Evolutionary conservation across 2,888 invertebrate species (phyloP).

Genomic region (Cylindroiulus punctatus): DNA sequence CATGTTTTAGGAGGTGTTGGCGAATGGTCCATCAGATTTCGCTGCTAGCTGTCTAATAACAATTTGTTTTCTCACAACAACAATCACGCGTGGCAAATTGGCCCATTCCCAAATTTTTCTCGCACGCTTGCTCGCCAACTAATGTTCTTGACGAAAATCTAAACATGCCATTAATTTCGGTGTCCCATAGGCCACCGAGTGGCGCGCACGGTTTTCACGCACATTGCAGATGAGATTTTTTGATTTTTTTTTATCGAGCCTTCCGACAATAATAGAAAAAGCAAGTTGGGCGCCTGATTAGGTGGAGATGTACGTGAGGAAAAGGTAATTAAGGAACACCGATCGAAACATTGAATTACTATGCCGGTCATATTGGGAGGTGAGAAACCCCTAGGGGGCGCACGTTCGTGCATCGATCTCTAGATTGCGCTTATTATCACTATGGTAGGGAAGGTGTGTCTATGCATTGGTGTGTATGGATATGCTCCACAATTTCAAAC

Average conservation of each 20-base stretch:
- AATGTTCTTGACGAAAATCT: constrained; percentile 37
- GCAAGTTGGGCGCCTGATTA: neutral
- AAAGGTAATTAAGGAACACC: constrained; percentile 38
- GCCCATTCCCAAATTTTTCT: neutral
- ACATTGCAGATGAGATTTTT: neutral
- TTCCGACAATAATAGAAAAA: constrained; percentile 34
- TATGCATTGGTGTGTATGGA: neutral
- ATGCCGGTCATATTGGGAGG: constrained; percentile 30
- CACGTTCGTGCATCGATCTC: neutral
- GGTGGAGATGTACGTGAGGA: constrained; percentile 37
- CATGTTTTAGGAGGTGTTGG: neutral
- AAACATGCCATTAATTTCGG: neutral
- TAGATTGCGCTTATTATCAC: constrained; percentile 17
- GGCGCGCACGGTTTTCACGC: neutral
- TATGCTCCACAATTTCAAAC: no score
- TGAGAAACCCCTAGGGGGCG: neutral
- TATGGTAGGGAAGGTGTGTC: neutral
- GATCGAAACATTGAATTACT: constrained; percentile 42
- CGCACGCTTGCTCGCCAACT: neutral
- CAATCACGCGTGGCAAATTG: constrained; percentile 16
- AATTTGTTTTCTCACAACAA: constrained; percentile 40
- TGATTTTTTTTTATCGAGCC: neutral
- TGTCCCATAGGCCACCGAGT: constrained; percentile 1
- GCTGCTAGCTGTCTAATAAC: neutral
- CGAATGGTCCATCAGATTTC: neutral